Evolutionary conservation across 2,113 vertebrate genomes (phyloP).

Genomic region (Anoplopoma fimbria): DNA sequence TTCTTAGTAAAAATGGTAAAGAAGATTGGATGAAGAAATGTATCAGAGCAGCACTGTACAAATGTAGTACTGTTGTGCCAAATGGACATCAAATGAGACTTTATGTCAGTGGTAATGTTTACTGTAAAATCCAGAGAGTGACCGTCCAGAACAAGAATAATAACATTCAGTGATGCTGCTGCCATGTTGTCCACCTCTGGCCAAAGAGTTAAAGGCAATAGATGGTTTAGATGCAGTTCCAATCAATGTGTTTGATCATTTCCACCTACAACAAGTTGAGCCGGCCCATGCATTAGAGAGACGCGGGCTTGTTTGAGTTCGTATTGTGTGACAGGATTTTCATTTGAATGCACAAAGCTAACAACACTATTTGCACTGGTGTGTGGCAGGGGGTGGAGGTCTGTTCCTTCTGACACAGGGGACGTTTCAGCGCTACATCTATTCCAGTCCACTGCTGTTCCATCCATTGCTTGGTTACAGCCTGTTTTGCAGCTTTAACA

Average conservation of each 20-base stretch:
- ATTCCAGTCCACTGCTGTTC: neutral
- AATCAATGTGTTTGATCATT: constrained; percentile 20
- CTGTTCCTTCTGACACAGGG: neutral
- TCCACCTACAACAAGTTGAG: constrained; percentile 19
- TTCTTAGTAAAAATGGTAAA: neutral
- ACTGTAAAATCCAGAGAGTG: too few species aligned
- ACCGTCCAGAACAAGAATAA: neutral
- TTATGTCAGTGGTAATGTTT: neutral
- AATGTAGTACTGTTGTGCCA: neutral
- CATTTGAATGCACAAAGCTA: constrained; percentile 50
- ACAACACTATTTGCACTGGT: constrained; percentile 40
- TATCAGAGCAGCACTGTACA: neutral
- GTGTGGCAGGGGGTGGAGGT: neutral
- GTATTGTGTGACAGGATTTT: constrained; percentile 48
- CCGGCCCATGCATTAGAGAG: neutral
- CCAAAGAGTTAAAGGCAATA: neutral
- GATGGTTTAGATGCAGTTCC: neutral
- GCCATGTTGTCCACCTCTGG: neutral
- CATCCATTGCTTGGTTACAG: neutral
- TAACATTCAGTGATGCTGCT: neutral
- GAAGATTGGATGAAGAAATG: neutral
- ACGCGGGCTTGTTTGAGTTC: constrained; percentile 27
- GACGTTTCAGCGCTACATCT: constrained; percentile 13
- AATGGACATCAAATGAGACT: neutral
- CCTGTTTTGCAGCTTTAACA: neutral